These are phyloP conservation scores for Pseudopipra pipra DNA, from an alignment of 2,113 vertebrate genomes.

Conservation along the genomic window DNA sequence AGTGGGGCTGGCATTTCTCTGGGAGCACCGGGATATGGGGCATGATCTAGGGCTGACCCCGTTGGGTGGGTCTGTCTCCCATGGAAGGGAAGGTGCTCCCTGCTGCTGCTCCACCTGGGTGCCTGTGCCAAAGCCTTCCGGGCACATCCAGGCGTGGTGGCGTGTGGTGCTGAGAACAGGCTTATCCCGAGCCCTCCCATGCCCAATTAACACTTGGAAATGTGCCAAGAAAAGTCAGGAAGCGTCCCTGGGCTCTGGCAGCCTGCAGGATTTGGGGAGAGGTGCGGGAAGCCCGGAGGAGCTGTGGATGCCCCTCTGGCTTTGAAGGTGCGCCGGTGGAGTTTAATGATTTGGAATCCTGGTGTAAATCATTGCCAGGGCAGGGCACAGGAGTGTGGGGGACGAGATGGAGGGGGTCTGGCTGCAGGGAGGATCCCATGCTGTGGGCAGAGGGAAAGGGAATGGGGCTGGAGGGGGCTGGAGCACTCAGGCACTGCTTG, in stretches of 20 bases:
- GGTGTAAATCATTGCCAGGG: conserved; percentile 40
- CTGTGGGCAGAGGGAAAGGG: fast-evolving
- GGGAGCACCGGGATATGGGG: neutral
- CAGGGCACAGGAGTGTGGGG: fast-evolving
- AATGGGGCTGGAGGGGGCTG: neutral
- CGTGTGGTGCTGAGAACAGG: fast-evolving
- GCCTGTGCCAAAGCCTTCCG: fast-evolving
- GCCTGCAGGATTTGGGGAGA: neutral
- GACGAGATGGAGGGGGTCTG: neutral
- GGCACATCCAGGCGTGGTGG: neutral
- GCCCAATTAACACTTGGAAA: fast-evolving
- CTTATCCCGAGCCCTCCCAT: fast-evolving
- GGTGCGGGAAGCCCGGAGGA: neutral
- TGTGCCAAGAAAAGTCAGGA: neutral
- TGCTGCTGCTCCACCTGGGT: fast-evolving
- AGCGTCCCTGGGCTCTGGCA: neutral
- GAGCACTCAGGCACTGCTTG: fast-evolving
- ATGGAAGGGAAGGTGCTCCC: neutral
- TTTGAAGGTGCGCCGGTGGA: fast-evolving
- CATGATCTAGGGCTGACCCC: fast-evolving
- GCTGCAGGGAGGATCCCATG: neutral
- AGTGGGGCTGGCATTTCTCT: fast-evolving
- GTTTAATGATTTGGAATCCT: neutral
- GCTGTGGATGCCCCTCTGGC: neutral
- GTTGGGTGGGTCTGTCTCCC: fast-evolving